Conservation (phyloP, 2,888 invertebrate species). For the Dicroscelio sp. region DNA sequence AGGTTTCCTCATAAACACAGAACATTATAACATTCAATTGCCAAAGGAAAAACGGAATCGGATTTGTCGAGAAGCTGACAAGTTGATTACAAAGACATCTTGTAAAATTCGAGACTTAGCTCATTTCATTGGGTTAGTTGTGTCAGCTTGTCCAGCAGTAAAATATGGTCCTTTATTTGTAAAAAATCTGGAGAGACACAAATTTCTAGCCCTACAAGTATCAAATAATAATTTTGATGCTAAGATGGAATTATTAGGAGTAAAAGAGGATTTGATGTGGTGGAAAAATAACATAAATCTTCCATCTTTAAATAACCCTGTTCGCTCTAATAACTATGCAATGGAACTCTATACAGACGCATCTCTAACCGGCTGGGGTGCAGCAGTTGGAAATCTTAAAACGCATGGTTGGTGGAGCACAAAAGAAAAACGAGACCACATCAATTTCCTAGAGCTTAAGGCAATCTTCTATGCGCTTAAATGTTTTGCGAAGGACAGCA, state of each 20-base stretch:
- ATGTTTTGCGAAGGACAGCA: slow-evolving; percentile 57
- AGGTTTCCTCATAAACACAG: slow-evolving; percentile 6
- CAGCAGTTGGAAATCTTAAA: background rate
- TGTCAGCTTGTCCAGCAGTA: background rate
- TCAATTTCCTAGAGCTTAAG: slow-evolving; percentile 57
- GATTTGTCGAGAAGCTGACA: background rate
- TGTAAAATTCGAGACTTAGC: background rate
- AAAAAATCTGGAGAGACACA: background rate
- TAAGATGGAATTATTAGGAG: background rate
- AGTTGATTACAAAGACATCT: background rate
- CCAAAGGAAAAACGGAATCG: background rate
- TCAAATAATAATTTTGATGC: background rate
- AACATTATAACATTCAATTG: background rate
- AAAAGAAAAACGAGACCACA: slow-evolving; percentile 38
- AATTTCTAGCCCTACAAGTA: background rate
- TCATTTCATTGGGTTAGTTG: background rate
- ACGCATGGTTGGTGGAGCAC: slow-evolving; percentile 50
- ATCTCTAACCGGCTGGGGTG: slow-evolving; percentile 79
- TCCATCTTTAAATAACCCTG: background rate
- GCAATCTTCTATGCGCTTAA: slow-evolving; percentile 9
- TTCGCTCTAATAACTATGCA: background rate
- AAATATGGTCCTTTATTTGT: slow-evolving; percentile 15
- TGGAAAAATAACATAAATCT: background rate
- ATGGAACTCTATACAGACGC: slow-evolving; percentile 68
- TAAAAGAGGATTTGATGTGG: background rate